Evolutionary conservation across 2,113 vertebrate genomes (phyloP).

Genomic region (Todiramphus saurophagus): DNA sequence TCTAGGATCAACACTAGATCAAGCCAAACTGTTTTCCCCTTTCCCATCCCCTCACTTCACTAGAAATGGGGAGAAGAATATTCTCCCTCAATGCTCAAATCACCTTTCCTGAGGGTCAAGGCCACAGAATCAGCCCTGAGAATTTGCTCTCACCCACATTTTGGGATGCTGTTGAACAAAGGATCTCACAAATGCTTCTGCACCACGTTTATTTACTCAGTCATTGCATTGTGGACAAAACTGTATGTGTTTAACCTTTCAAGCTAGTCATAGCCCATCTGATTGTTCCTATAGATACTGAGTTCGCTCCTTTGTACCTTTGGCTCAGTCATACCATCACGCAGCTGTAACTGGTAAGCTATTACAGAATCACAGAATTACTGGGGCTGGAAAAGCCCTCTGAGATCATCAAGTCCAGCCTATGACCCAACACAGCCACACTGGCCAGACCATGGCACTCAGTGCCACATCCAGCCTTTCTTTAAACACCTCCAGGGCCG

Average conservation of each 20-base stretch:
- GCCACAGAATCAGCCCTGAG: neutral
- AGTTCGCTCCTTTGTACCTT: neutral
- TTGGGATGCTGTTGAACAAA: neutral
- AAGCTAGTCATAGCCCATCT: neutral
- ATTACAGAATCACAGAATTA: too few relatives aligned
- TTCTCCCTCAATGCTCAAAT: neutral
- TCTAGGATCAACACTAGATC: neutral
- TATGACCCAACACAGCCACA: too few relatives aligned
- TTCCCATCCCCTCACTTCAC: neutral
- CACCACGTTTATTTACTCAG: too few relatives aligned
- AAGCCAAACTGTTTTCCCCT: neutral
- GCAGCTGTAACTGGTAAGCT: neutral
- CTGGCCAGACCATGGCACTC: too few relatives aligned
- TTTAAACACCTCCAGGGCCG: too few relatives aligned
- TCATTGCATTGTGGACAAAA: neutral
- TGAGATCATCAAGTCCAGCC: too few relatives aligned
- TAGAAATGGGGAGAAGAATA: neutral
- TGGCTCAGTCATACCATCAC: neutral
- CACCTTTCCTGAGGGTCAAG: neutral
- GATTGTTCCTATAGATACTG: neutral
- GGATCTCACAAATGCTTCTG: neutral
- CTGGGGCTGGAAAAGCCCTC: too few relatives aligned
- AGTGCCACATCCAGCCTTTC: too few relatives aligned
- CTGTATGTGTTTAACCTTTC: neutral
- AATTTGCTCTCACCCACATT: accelerated